Conservation (phyloP, 2,113 vertebrate genomes). For the Bothrops jararaca region DNA sequence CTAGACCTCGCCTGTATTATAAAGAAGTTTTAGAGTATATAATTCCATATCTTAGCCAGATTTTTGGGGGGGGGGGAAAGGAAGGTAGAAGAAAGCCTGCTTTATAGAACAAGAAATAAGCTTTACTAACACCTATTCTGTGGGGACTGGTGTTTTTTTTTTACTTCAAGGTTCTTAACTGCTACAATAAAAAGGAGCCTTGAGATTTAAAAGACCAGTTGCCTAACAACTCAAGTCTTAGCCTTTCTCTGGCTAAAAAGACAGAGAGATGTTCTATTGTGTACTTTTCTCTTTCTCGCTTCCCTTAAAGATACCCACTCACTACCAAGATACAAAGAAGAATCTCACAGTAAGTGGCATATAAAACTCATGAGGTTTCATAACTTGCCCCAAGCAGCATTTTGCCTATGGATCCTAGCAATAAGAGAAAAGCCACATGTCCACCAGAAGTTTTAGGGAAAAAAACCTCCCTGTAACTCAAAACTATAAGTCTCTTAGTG, state of each 20-base stretch:
- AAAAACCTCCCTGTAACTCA: constrained; percentile 31
- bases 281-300: background rate
- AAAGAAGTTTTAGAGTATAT: background rate
- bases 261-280: background rate
- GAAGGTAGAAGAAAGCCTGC: constrained; percentile 42
- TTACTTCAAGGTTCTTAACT: constrained; percentile 67
- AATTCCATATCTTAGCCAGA: background rate
- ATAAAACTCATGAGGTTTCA: constrained; percentile 31
- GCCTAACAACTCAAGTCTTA: constrained; percentile 46
- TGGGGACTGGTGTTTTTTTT: constrained; percentile 57
- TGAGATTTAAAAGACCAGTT: constrained; percentile 57
- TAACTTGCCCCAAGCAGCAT: constrained; percentile 32
- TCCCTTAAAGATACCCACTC: constrained; percentile 26
- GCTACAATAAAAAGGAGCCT: constrained; percentile 66
- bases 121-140: constrained; percentile 67
- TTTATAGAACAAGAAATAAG: constrained; percentile 51
- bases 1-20: background rate
- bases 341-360: constrained; percentile 32
- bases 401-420: constrained; percentile 36
- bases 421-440: constrained; percentile 42
- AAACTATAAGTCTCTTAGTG: constrained; percentile 27
- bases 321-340: constrained; percentile 34
- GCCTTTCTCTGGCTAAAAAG: constrained; percentile 37
- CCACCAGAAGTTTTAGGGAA: constrained; percentile 24
- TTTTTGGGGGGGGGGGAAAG: background rate